Base-by-base conservation (phyloP, 2,797 vertebrate species). In the Remorina albescens region DNA sequence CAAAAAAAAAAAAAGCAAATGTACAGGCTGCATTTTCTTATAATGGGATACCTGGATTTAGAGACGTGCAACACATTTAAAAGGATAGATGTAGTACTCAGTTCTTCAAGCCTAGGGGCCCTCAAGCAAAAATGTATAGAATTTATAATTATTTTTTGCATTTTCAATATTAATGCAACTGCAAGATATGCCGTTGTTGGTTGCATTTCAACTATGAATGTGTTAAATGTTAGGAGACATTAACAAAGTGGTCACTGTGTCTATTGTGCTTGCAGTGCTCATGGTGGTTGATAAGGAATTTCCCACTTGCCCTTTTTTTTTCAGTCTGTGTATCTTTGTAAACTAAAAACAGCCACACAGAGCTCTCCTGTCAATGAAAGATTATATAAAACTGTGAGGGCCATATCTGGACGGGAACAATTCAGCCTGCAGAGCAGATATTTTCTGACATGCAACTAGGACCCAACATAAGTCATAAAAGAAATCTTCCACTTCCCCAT, bases 221-320 rank as follows among this genome's bases (percentile, higher is more conserved):
- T 36, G 34, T 21, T 51, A 23, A 23, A 47, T 23, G 21, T 25
- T 23, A 25, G 23, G 5, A 49, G 47, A 13, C 47, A 49, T 23
- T 42, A 53, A n/a, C 18, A 25, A 34, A 58, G 16, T 25, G 53
- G 15, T 50, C 41, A 26, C 16, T 47, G 49, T 67, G 32, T 62
- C 19, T 56, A 58, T 37, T 63, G 13, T 46, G 6, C 25, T 55
- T 59, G 23, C n/a, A n/a, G 77, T 78, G 56, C 70, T 67, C 77
- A 83, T 67, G 47, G 57, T 37, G n/a, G 26, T n/a, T 25, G 3
- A 32, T 4, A 49, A 65, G 41, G 49, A 16, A 57, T 44, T 49
- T 57, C 26, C 30, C 3, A 16, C 61, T 66, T 64, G 21, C 4
- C 37, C 18, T 41, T 67, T 66, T 73, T 44, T 8, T 64, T 57